Base-by-base conservation (phyloP, 2,888 invertebrate genomes). In the Anoncus sp. region DNA sequence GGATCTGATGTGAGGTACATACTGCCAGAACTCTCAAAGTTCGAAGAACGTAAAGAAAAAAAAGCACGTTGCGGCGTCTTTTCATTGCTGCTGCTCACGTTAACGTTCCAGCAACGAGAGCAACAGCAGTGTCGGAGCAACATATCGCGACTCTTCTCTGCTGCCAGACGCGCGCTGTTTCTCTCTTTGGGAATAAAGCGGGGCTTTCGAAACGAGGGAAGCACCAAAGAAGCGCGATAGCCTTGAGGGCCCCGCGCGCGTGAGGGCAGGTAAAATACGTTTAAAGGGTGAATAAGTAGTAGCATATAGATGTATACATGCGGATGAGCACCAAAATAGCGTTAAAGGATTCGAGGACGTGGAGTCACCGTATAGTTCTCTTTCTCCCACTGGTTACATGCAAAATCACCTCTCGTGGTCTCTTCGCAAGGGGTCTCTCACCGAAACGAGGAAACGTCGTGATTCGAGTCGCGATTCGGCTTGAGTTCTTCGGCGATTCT, bases 361-460 rank as follows among this genome's bases (percentile, higher is more conserved):
- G 75, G 79, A 77, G 65, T 72, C 65, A 76, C 24, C 47, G 57
- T 38, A 74, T 60, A 38, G 53, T 62, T 60, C 38, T 43, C 22
- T 63, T 18, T 72, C 67, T 67, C 57, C 18, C 49, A 31, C 31
- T 10, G 18, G 55, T 18, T 27, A 43, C 40, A 45, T 43, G 57
- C 43, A 62, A 59, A 49, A 71, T 59, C 38, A 40, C 12, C 45
- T 43, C 49, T 18, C 27, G 62, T 49, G 71, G 27, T 62, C 65
- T 55, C 38, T 18, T 49, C 45, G 63, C 47, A 45, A 81, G 78
- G 80, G 83, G 83, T 82, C 80, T 79, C 82, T 75, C 77, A 77
- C 75, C 81, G 79, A 83, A 86, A 84, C 86, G 85, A 83, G 86
- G 80, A 84, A 85, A 85, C 81, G 86, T 86, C 83, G 83, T 79